Evolutionary conservation across 2,797 vertebrate species (phyloP).

Genomic region (Coracias cyanogaster): DNA sequence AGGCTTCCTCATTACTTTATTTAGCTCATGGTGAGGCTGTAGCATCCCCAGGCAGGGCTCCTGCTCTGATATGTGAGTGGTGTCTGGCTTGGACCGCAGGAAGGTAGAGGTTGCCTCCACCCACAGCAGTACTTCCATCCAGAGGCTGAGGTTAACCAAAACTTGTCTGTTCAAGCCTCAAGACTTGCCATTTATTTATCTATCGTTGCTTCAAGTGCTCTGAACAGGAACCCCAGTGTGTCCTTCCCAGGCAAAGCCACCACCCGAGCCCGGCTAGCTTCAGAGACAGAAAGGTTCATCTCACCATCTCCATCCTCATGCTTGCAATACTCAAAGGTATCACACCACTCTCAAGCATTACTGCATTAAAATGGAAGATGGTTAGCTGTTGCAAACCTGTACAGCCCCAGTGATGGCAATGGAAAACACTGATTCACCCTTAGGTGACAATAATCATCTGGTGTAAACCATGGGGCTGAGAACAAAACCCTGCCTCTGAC

Average conservation of each 20-base stretch:
- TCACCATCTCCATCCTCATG: rapidly evolving
- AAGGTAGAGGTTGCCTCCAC: not conserved
- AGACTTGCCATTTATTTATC: not conserved
- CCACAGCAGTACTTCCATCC: not conserved
- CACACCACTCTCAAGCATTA: not conserved
- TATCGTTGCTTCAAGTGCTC: not conserved
- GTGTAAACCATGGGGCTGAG: not conserved
- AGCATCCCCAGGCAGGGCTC: not conserved
- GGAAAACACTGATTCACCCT: not conserved
- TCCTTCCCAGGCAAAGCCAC: not conserved
- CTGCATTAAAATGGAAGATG: rapidly evolving
- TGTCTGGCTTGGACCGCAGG: not conserved
- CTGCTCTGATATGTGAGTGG: rapidly evolving
- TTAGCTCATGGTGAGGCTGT: not conserved
- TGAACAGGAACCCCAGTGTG: not conserved
- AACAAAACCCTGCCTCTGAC: not conserved
- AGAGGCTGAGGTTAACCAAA: not conserved
- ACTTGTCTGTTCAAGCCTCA: not conserved
- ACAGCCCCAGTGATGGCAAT: rapidly evolving
- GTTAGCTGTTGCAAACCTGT: not conserved
- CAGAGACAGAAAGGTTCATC: not conserved
- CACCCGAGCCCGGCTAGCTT: not conserved
- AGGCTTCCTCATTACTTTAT: not conserved
- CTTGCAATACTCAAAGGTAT: not conserved
- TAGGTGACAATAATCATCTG: not conserved